Evolutionary conservation across 1,140 invertebrate species (phyloP), one percentile per base, ranked within the genome.

Genomic region (Thaumatotibia leucotreta): DNA sequence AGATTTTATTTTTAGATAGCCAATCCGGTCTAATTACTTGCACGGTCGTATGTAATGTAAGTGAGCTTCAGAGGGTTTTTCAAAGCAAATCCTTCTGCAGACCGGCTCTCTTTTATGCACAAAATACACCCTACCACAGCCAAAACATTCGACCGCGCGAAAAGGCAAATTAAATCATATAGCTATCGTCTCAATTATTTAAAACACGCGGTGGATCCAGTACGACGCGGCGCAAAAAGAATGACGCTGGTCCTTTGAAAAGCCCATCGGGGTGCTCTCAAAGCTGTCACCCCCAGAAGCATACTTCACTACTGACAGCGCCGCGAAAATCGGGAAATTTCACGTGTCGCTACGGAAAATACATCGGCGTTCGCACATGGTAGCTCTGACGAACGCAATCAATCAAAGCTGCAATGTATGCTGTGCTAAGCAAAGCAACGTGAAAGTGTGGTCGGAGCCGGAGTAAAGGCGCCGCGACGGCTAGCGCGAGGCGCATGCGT

Each of bases 121-220:
- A 69, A 73, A 72, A 73, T 74, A 75, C 69, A 66, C 74, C 77
- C 79, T 68, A 63, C 58, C 63, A 68, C 74, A 65, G 71, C 75
- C 49, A 73, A 83, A 82, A 73, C 68, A 71, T 77, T 73, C 65
- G 70, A 64, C 69, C 69, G 72, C 68, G 75, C 68, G 83, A 84
- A 85, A 84, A 75, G 77, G 80, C 81, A 88, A 88, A 88, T 87
- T 90, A 86, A 88, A 87, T 85, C 81, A 88, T 87, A 85, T 80
- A 87, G 63, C 74, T 62, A 67, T 71, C 81, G 74, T 84, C 83
- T 88, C 84, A 84, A 83, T 87, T 87, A 87, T 88, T 85, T 76
- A 70, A 82, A 86, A 86, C 77, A 77, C 82, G 80, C 79, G 76
- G 74, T 78, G 71, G 76, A 76, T 80, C 74, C 76, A 76, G 82